A percentile compares a stretch with the other conserved stretches of the same genome.
Conservation (phyloP, 2,888 invertebrate species). For the Emmelina monodactyla region DNA sequence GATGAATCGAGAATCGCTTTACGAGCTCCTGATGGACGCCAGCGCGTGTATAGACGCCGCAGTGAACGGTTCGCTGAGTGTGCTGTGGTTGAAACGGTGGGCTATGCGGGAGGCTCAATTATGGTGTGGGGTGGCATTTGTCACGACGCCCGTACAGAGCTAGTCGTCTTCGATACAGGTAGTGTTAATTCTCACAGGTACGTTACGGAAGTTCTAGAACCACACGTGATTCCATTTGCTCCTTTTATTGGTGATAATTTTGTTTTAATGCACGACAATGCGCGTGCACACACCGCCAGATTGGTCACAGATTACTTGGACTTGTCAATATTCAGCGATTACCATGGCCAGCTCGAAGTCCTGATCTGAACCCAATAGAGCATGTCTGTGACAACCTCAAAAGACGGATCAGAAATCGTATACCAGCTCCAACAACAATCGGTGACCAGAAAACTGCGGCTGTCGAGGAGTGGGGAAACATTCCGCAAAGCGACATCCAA, state of each 20-base stretch:
- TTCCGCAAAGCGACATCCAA: slow-evolving; percentile 6
- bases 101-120: no score
- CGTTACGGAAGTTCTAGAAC: background rate
- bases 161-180: no score
- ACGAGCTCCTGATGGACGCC: no score
- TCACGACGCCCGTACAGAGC: no score
- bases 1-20: no score
- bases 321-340: slow-evolving; percentile 10
- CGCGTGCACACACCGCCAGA: slow-evolving; percentile 7
- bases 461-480: slow-evolving; percentile 1
- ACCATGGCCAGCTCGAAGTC: slow-evolving; percentile 13
- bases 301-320: slow-evolving; percentile 5
- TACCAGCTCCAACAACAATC: no score
- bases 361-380: slow-evolving; percentile 11
- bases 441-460: background rate
- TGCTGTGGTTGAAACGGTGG: no score
- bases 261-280: slow-evolving; percentile 9
- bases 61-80: no score
- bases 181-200: no score
- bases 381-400: slow-evolving; percentile 10
- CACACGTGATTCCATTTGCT: background rate
- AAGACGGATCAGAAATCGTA: no score
- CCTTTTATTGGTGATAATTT: no score
- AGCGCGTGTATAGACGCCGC: no score
- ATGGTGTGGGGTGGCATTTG: background rate